phyloP scores from a whole-genome alignment of 2,888 invertebrate genomes.

The Falcaria lacertinaria region DNA sequence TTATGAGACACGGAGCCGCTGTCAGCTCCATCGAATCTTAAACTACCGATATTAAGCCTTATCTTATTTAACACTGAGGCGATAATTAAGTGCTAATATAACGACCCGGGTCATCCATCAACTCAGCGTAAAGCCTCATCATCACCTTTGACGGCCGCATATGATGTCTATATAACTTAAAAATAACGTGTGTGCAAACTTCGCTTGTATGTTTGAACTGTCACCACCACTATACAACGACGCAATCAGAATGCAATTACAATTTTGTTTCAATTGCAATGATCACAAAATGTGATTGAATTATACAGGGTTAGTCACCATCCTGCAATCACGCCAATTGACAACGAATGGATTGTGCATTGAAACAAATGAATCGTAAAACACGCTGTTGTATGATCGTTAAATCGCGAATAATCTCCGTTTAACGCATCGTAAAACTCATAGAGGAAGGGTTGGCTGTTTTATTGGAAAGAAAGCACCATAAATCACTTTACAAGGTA shows the following conservation, averaged over 20 bases:
- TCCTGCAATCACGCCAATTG: constrained; percentile 52
- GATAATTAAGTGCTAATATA: too few relatives aligned
- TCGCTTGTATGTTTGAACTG: constrained; percentile 18
- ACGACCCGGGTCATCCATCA: too few relatives aligned
- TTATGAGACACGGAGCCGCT: too few relatives aligned
- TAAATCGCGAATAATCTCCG: constrained; percentile 49
- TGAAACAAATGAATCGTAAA: constrained; percentile 78
- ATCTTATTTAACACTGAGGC: too few relatives aligned
- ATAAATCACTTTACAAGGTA: neutral
- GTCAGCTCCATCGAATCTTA: too few relatives aligned
- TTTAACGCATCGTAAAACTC: constrained; percentile 32
- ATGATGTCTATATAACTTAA: neutral
- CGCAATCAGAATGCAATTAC: constrained; percentile 43
- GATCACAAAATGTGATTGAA: constrained; percentile 30
- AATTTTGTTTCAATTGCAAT: constrained; percentile 33
- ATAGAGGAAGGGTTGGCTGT: constrained; percentile 9
- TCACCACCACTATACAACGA: constrained; percentile 15
- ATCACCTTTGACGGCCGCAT: too few relatives aligned
- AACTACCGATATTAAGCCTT: too few relatives aligned
- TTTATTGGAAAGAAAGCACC: neutral
- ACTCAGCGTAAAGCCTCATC: too few relatives aligned
- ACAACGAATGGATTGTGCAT: constrained; percentile 47
- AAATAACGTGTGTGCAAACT: neutral
- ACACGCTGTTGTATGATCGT: constrained; percentile 58
- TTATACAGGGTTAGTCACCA: constrained; percentile 35